Base-by-base conservation (phyloP, 2,113 vertebrate genomes). In the Ibidorhyncha struthersii region DNA sequence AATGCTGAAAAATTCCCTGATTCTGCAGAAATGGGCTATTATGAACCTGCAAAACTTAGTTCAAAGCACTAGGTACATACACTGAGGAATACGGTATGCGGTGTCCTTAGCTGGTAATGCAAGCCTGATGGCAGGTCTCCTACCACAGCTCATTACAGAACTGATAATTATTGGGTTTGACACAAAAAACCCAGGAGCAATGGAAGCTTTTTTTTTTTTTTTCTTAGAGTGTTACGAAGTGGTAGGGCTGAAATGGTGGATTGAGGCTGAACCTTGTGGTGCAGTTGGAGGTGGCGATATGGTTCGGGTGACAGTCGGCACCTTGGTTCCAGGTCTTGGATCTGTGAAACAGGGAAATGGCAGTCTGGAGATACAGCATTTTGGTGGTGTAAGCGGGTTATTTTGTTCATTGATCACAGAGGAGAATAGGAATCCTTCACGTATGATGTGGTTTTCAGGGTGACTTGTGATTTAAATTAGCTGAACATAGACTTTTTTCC, bases 11-110 rank as follows among this genome's bases (percentile, higher is more conserved):
- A 52, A 34, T 21, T 20, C 92, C 43, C 23, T 12, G 30, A 4
- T 77, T 59, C 49, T 56, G 71, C 45, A 69, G 40, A 30, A 65
- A 36, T 52, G 53, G 69, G 71, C 47, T 69, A 30, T 45, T 49
- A 14, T 12, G 15, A 80, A 6, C 47, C 32, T 69, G 32, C 34
- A 58, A 8, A 79, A 7, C 41, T 59, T 22, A 1, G 14, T 55
- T 65, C 65, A 19, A 59, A 56, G 47, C 15, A 2, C 22, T 14
- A 7, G 26, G 52, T 47, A 12, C 30, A 40, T 69, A 4, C 5
- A 7, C 34, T 0, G 9, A 77, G 55, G 69, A 43, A 1, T 6
- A 17, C 43, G 43, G 5, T 41, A 5, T 1, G 22, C 0, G 1
- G 27, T 72, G 56, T 65, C 56, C 29, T 61, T 36, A 27, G 58